phyloP scores from a whole-genome alignment of 2,888 invertebrate species.

The Philopedon plagiatum region DNA sequence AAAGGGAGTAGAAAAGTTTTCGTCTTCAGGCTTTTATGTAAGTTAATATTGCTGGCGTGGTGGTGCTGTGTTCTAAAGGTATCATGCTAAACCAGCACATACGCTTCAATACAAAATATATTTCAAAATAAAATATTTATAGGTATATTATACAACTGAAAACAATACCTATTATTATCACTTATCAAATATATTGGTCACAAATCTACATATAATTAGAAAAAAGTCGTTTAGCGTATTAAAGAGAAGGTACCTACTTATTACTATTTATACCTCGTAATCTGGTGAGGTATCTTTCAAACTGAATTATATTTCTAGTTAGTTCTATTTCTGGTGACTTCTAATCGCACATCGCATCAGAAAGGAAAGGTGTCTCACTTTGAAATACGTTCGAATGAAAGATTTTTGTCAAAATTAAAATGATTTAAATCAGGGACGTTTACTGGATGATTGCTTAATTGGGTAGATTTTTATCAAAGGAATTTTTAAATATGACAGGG shows the following conservation, averaged over 20 bases:
- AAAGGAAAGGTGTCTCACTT: conserved; percentile 45
- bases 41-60: too few relatives aligned
- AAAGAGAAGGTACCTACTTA: conserved; percentile 20
- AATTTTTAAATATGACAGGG: not conserved
- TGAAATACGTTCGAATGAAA: conserved; percentile 39
- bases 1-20: too few relatives aligned
- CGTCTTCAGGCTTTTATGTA: too few relatives aligned
- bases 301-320: conserved; percentile 37
- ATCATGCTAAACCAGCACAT: too few relatives aligned
- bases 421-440: conserved; percentile 47
- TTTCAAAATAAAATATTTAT: too few relatives aligned
- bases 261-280: conserved; percentile 17
- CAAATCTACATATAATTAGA: not conserved
- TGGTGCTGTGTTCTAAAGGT: too few relatives aligned
- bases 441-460: conserved; percentile 43
- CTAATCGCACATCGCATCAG: conserved; percentile 42
- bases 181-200: not conserved
- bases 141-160: not conserved
- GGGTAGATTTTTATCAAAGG: conserved; percentile 40
- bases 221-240: not conserved
- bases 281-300: conserved; percentile 41
- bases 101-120: too few relatives aligned
- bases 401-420: conserved; percentile 48
- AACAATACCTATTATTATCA: conserved; percentile 1
- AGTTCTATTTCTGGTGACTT: conserved; percentile 43